Conservation (phyloP, 2,888 invertebrate species). For the Caenorhabditis sp. region DNA sequence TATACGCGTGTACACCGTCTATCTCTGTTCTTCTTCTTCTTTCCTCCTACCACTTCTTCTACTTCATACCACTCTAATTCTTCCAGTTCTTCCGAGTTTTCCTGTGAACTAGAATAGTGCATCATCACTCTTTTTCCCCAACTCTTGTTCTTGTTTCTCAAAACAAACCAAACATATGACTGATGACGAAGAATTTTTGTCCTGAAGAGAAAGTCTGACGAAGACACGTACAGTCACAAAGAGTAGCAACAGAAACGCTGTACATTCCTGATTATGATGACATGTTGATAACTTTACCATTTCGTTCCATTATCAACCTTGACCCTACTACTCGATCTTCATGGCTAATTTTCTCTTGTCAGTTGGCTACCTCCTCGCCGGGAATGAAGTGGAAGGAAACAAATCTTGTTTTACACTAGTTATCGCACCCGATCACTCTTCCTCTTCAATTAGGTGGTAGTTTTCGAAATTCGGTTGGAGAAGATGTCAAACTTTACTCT, state of each 20-base stretch:
- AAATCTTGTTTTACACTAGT: slow-evolving; percentile 62
- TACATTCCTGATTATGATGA: slow-evolving; percentile 14
- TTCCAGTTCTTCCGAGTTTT: slow-evolving; percentile 49
- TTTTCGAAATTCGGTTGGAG: slow-evolving; percentile 22
- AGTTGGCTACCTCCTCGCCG: slow-evolving; percentile 32
- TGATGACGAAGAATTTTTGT: slow-evolving; percentile 23
- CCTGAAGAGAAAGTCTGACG: background rate
- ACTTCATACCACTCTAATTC: slow-evolving; percentile 40
- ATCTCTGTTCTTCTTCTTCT: slow-evolving; percentile 33
- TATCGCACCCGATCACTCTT: slow-evolving; percentile 61
- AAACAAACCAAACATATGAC: slow-evolving; percentile 24
- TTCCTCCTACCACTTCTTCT: background rate
- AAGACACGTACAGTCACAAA: background rate
- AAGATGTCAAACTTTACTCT: too few relatives aligned
- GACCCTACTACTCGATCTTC: slow-evolving; percentile 40
- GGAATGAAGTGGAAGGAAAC: slow-evolving; percentile 34
- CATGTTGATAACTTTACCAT: slow-evolving; percentile 54
- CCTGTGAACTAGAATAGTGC: slow-evolving; percentile 40
- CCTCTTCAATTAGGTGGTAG: slow-evolving; percentile 50
- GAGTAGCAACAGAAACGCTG: slow-evolving; percentile 23
- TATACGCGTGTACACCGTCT: slow-evolving; percentile 43
- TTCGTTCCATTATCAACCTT: slow-evolving; percentile 57
- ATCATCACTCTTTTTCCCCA: slow-evolving; percentile 11
- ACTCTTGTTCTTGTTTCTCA: slow-evolving; percentile 13
- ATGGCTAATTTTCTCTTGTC: slow-evolving; percentile 52